A percentile compares a stretch with the other conserved stretches of the same genome.
phyloP scores from a whole-genome alignment of 2,797 vertebrate species.

The Clarias laeviceps region DNA sequence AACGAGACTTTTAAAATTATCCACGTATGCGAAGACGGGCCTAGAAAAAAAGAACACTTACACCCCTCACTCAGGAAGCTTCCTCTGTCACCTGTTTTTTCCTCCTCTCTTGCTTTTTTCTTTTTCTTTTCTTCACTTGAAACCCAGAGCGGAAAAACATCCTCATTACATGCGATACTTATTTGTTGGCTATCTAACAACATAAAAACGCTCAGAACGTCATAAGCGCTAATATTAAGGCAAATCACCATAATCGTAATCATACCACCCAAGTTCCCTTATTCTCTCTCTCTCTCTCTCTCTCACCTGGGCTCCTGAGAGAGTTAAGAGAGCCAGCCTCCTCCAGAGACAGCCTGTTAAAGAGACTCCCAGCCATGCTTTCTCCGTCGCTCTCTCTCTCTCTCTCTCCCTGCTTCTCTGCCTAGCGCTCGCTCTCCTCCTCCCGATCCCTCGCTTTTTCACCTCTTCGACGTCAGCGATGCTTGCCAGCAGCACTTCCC shows the following conservation, averaged over 20 bases:
- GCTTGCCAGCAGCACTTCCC: constrained; percentile 32
- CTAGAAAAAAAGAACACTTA: background rate
- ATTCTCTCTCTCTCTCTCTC: background rate
- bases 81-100: background rate
- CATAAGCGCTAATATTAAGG: background rate
- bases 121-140: background rate
- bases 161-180: background rate
- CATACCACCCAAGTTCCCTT: too few species aligned
- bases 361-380: constrained; percentile 74
- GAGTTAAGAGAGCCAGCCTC: constrained; percentile 74
- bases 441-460: constrained; percentile 55
- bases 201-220: too few species aligned
- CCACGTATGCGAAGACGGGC: background rate
- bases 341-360: constrained; percentile 75
- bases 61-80: background rate
- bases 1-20: background rate
- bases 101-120: accelerated
- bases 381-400: constrained; percentile 17
- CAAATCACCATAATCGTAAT: background rate
- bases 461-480: constrained; percentile 48
- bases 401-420: constrained; percentile 10
- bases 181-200: background rate
- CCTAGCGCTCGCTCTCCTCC: constrained; percentile 53
- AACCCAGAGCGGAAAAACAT: background rate
- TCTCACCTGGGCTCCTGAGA: constrained; percentile 66